Conservation (phyloP, 2,797 vertebrate genomes). For the Tapera naevia region DNA sequence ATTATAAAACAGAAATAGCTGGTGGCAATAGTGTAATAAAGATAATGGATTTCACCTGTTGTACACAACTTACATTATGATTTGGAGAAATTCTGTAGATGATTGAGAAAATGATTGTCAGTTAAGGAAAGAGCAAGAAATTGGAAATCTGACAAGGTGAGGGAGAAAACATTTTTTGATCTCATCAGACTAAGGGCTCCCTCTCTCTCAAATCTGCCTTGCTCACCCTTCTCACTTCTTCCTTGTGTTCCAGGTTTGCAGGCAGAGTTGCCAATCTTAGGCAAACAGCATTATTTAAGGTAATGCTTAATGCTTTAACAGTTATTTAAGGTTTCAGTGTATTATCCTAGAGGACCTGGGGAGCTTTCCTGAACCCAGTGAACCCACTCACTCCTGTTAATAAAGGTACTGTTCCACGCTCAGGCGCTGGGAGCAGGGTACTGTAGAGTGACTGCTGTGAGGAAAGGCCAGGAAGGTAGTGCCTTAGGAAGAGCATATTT, state of each 20-base stretch:
- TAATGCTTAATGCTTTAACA: not conserved
- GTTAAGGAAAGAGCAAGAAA: not conserved
- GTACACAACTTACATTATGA: not conserved
- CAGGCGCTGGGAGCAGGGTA: not conserved
- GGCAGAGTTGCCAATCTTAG: not conserved
- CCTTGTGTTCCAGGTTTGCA: not conserved
- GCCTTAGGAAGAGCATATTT: accelerated
- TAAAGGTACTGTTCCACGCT: not conserved
- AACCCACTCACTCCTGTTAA: not conserved
- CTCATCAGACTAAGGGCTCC: not conserved
- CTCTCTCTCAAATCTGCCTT: not conserved
- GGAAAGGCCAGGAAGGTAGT: too few relatives aligned
- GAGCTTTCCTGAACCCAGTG: not conserved
- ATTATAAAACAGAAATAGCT: not conserved
- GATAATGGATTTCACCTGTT: not conserved
- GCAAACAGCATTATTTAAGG: not conserved
- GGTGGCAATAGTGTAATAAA: not conserved
- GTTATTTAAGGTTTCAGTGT: not conserved
- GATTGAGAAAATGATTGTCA: not conserved
- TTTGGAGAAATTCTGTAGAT: not conserved
- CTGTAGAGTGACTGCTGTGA: too few relatives aligned
- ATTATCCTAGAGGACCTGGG: too few relatives aligned
- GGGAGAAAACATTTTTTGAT: not conserved
- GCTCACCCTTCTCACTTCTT: not conserved
- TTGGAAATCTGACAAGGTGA: not conserved